phyloP scores from a whole-genome alignment of 2,797 vertebrate genomes.

The Podargus strigoides region DNA sequence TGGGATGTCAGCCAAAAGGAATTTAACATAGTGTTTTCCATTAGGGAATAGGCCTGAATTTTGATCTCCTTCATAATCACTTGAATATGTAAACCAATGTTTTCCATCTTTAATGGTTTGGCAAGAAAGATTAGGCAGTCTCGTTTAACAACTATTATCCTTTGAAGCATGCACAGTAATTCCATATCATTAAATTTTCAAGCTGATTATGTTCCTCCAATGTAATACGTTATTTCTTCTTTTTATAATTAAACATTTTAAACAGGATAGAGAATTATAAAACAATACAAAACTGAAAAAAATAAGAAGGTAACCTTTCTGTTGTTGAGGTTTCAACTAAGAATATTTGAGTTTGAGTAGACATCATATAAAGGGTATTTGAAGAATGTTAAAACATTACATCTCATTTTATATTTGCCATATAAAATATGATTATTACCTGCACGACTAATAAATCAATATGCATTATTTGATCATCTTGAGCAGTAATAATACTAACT shows the following conservation, averaged over 20 bases:
- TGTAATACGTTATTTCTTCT: neutral
- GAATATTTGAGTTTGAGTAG: neutral
- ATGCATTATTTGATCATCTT: neutral
- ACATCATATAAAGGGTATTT: neutral
- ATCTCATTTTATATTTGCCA: neutral
- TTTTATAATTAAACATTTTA: neutral
- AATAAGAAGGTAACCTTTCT: neutral
- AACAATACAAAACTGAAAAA: neutral
- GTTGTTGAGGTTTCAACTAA: neutral
- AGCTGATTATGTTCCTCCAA: neutral
- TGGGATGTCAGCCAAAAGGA: constrained; percentile 22
- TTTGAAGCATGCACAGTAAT: neutral
- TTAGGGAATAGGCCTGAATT: neutral
- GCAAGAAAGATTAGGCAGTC: neutral
- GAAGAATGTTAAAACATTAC: neutral
- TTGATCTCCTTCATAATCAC: constrained; percentile 26
- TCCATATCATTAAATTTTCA: constrained; percentile 3
- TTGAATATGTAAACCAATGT: constrained; percentile 21
- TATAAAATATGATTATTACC: neutral
- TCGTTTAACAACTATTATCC: constrained; percentile 17
- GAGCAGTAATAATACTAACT: neutral
- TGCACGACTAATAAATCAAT: neutral
- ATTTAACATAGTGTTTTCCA: neutral
- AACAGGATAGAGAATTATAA: neutral
- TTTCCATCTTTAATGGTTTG: constrained; percentile 32